Evolutionary conservation across 1,140 invertebrate genomes (phyloP), one percentile per base, ranked within the genome.

Genomic region (Mizuhopecten yessoensis): DNA sequence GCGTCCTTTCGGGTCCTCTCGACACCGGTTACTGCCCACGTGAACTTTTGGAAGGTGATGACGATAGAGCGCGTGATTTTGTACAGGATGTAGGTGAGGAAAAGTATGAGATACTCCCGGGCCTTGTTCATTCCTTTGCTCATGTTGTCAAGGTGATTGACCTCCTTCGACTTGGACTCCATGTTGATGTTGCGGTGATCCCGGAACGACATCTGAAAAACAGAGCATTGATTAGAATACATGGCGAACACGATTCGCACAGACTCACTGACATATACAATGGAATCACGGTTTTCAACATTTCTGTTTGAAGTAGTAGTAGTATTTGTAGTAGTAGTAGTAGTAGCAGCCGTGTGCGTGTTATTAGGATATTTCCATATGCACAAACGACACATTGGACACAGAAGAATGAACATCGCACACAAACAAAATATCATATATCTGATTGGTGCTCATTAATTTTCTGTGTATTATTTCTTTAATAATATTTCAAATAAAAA

Each of bases 11-110:
- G 90, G 0, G 94, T 94, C 45, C 94, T 93, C 87, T 95, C 95
- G 20, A 96, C 94, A n/a, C 95, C 95, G 34, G 93, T 94, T 5
- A 96, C 94, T 9, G 94, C 94, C 95, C 95, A 96, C 0, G 95
- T 95, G 88, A 96, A 95, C 87, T 95, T 95, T 88, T 96, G 95
- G 86, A 95, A 94, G 0, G 95, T 93, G 23, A 94, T 49, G 33
- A 96, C 94, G 7, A 96, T 87, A 17, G 93, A 92, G n/a, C 94
- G 93, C 13, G 92, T 91, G 5, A 95, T 90, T 87, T 93, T 91
- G 89, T 94, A 96, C 7, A 95, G 29, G 17, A 95, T 34, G 49
- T 94, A 95, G 0, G 93, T 91, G 49, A 96, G 49, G 0, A 95
- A 88, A 11, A 95, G 92, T 13, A 94, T 93, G 34, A 93, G 91